These are phyloP conservation scores for Sebastes oblongus DNA, from an alignment of 2,797 vertebrate species.

Conservation along the genomic window DNA sequence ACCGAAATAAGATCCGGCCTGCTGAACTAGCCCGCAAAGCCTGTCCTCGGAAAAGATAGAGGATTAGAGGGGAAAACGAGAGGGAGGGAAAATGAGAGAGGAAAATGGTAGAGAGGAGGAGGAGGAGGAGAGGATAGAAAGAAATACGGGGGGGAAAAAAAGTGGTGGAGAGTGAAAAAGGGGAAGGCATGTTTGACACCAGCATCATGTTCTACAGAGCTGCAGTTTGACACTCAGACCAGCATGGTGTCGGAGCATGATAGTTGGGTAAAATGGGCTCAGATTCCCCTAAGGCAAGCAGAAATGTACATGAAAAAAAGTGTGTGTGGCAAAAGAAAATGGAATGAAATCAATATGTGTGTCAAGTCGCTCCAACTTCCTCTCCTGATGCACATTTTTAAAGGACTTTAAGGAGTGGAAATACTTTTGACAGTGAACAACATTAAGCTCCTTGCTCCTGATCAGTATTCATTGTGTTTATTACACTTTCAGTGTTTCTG, in stretches of 20 bases:
- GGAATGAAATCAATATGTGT: slow-evolving; percentile 58
- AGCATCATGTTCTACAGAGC: slow-evolving; percentile 56
- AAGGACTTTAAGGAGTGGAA: slow-evolving; percentile 9
- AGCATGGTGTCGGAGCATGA: slow-evolving; percentile 53
- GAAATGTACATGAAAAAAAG: slow-evolving; percentile 54
- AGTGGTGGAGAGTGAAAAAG: slow-evolving; percentile 8
- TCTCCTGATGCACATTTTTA: neutral
- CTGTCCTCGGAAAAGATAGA: slow-evolving; percentile 51
- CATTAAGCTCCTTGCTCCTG: neutral
- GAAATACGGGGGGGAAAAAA: neutral
- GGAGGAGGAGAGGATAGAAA: neutral
- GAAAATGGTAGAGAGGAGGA: neutral
- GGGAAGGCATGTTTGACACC: slow-evolving; percentile 40
- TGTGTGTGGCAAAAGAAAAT: slow-evolving; percentile 49
- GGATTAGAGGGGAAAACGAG: slow-evolving; percentile 40
- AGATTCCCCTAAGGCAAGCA: slow-evolving; percentile 70
- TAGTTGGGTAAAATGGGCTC: slow-evolving; percentile 51
- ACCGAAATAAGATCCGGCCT: slow-evolving; percentile 55
- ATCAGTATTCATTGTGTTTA: too few species aligned
- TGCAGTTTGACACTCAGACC: slow-evolving; percentile 59
- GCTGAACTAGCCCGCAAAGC: slow-evolving; percentile 42
- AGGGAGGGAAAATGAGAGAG: slow-evolving; percentile 26
- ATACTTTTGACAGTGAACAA: neutral
- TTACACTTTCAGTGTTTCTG: too few species aligned
- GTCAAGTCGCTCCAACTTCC: slow-evolving; percentile 40